Base-by-base conservation (phyloP, 2,888 invertebrate genomes). In the Artemia sp. region DNA sequence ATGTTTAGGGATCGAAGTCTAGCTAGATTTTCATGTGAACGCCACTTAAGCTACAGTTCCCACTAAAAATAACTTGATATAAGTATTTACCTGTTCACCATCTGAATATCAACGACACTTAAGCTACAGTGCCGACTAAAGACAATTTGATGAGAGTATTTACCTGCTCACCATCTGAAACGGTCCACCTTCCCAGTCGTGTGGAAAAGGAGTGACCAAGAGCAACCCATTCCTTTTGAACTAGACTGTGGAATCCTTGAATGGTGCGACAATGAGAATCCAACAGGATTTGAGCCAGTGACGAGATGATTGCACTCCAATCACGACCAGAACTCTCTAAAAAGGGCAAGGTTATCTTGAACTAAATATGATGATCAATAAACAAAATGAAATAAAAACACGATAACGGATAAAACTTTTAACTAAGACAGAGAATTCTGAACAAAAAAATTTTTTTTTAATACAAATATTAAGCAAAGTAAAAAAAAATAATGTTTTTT, bases 141-240 rank as follows among this genome's bases (percentile, higher is more conserved):
- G 38, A 38, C 6, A 38, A 38, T 38, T 38, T 38, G 38, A 38
- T 38, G 38, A 38, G 38, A 38, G 24, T 58, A 58, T 51, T 70
- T 70, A 74, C 75, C 72, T 75, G 75, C 73, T 76, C 74, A 70
- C 73, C 71, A 70, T 75, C 75, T 67, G 68, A 75, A 10, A 71
- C 73, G 68, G 73, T 73, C 19, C 78, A 72, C 12, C 78, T 75
- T 8, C 76, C 77, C 24, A 77, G 75, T 68, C 81, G 74, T 58
- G 75, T 85, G 76, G 85, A 85, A 79, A 92, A 92, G 1, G 91
- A 92, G 79, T 96, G 95, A 51, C 94, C 94, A 73, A 93, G 81
- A 1, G 90, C 87, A 6, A 95, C 82, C 95, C 96, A 97, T 77
- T 96, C 95, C 77, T 94, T 92, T 79, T 95, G 93, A 70, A 96